Evolutionary conservation across 2,888 invertebrate genomes (phyloP).

Genomic region (Erpobdella octoculata): DNA sequence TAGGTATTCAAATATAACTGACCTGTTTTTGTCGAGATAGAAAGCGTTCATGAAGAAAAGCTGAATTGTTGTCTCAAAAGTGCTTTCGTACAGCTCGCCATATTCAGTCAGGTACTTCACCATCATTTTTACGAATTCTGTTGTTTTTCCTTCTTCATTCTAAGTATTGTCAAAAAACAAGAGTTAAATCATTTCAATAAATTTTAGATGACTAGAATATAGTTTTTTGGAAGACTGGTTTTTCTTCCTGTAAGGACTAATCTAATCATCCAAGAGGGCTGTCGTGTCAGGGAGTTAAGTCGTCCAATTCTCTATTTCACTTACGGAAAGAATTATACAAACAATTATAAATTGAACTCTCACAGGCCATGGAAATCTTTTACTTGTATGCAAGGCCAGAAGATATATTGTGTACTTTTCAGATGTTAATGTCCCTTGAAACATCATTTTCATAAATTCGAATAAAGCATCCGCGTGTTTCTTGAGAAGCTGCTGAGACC

Average conservation of each 20-base stretch:
- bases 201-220: too few species aligned
- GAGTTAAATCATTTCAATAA: not conserved
- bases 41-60: slow-evolving; percentile 11
- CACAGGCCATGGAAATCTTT: not conserved
- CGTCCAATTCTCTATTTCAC: too few species aligned
- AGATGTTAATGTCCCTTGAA: not conserved
- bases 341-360: not conserved
- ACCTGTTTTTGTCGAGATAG: slow-evolving; percentile 2
- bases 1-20: too few species aligned
- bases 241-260: too few species aligned
- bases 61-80: not conserved
- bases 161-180: not conserved
- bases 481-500: not conserved
- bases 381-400: not conserved
- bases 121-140: not conserved
- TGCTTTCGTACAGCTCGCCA: not conserved
- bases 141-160: not conserved
- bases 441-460: not conserved
- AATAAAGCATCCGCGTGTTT: not conserved
- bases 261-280: too few species aligned
- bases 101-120: not conserved
- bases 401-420: not conserved
- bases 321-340: too few species aligned
- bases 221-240: too few species aligned
- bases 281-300: too few species aligned